Evolutionary conservation across 2,888 invertebrate genomes (phyloP).

Genomic region (Ditula angustiorana): DNA sequence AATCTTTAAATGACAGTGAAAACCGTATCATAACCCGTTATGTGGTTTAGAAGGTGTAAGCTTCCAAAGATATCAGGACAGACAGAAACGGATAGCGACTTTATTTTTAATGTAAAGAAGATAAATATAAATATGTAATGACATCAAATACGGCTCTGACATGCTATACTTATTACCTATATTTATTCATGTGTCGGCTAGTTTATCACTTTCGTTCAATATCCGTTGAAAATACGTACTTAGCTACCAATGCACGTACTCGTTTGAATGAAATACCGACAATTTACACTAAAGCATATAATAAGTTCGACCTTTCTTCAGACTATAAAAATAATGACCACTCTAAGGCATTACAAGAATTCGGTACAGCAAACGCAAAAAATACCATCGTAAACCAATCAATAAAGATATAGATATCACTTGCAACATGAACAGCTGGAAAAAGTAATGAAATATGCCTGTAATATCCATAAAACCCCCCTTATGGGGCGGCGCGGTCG

Average conservation of each 20-base stretch:
- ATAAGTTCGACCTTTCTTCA: slow-evolving; percentile 12
- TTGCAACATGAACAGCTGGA: slow-evolving; percentile 5
- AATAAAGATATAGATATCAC: slow-evolving; percentile 39
- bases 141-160: no score
- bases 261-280: not conserved
- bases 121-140: no score
- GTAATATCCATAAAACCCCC: slow-evolving; percentile 28
- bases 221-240: not conserved
- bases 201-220: not conserved
- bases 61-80: no score
- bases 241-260: not conserved
- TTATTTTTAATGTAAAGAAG: no score
- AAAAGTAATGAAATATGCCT: slow-evolving; percentile 35
- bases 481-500: slow-evolving; percentile 19
- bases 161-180: no score
- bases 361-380: slow-evolving; percentile 19
- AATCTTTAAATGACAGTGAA: no score
- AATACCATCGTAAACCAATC: slow-evolving; percentile 22
- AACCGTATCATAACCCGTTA: no score
- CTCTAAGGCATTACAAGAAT: slow-evolving; percentile 8
- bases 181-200: no score
- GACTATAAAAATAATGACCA: slow-evolving; percentile 3
- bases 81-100: no score
- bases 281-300: not conserved
- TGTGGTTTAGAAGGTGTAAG: no score